Evolutionary conservation across 2,888 invertebrate species (phyloP).

Genomic region (Drosophila robusta): DNA sequence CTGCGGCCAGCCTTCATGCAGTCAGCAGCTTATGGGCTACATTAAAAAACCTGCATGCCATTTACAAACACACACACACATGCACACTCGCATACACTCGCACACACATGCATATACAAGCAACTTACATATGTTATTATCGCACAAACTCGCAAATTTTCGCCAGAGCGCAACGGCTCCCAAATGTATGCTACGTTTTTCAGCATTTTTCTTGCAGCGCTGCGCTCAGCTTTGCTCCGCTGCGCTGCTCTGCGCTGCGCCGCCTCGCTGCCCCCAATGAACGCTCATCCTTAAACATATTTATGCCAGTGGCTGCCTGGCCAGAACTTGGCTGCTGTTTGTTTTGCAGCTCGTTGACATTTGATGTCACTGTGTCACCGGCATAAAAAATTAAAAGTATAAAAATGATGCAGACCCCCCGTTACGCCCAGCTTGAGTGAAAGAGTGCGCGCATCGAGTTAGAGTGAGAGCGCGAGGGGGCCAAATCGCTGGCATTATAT

Average conservation of each 20-base stretch:
- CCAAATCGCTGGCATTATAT: conserved; percentile 77
- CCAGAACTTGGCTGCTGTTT: conserved; percentile 57
- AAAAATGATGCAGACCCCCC: conserved; percentile 70
- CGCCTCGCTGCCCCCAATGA: conserved; percentile 63
- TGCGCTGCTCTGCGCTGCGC: conserved; percentile 21
- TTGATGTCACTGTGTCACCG: conserved; percentile 80
- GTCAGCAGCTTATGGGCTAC: conserved; percentile 66
- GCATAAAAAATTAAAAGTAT: conserved; percentile 80
- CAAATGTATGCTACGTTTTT: conserved; percentile 76
- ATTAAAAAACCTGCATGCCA: conserved; percentile 67
- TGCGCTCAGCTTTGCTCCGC: conserved; percentile 18
- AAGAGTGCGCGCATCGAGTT: neutral
- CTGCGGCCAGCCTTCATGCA: conserved; percentile 9
- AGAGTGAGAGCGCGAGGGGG: conserved; percentile 5
- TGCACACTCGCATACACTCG: neutral
- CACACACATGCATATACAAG: conserved; percentile 36
- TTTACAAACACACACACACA: conserved; percentile 22
- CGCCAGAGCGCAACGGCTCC: conserved; percentile 70
- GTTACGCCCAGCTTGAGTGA: conserved; percentile 4
- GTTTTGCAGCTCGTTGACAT: conserved; percentile 80
- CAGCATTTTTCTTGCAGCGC: conserved; percentile 60
- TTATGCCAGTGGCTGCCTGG: conserved; percentile 51
- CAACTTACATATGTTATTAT: conserved; percentile 81
- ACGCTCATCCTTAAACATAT: conserved; percentile 67
- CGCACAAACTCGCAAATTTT: conserved; percentile 81